phyloP scores from a whole-genome alignment of 2,797 vertebrate species.

The Lagodon rhomboides region DNA sequence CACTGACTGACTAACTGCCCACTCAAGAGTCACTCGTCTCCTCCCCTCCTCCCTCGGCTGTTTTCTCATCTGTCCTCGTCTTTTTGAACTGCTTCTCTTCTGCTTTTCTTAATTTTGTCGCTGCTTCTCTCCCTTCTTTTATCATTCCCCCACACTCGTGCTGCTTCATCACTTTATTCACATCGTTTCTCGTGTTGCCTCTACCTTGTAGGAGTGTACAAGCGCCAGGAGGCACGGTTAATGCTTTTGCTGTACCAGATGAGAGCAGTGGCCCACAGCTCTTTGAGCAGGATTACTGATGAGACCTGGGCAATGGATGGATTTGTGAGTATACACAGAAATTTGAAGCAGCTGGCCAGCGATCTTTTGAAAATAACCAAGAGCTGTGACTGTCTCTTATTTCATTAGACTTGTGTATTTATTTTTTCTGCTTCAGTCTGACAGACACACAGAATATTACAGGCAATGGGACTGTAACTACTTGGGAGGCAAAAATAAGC shows the following conservation, averaged over 20 bases:
- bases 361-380: slow-evolving; percentile 41
- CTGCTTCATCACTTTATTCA: slow-evolving; percentile 45
- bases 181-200: slow-evolving; percentile 42
- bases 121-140: slow-evolving; percentile 4
- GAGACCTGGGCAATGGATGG: slow-evolving; percentile 98
- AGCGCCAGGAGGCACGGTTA: slow-evolving; percentile 94
- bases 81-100: not conserved
- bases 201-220: slow-evolving; percentile 90
- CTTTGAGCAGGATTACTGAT: slow-evolving; percentile 91
- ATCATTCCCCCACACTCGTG: slow-evolving; percentile 12
- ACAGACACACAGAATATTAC: slow-evolving; percentile 35
- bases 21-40: slow-evolving; percentile 52
- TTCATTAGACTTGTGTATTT: not conserved
- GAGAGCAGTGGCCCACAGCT: slow-evolving; percentile 90
- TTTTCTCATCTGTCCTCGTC: not conserved
- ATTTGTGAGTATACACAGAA: slow-evolving; percentile 90
- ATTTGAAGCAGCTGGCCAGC: slow-evolving; percentile 38
- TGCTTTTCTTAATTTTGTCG: not conserved
- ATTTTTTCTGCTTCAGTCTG: slow-evolving; percentile 14
- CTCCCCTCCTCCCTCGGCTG: slow-evolving; percentile 15
- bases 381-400: slow-evolving; percentile 34
- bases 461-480: slow-evolving; percentile 12
- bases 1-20: slow-evolving; percentile 57
- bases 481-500: slow-evolving; percentile 19
- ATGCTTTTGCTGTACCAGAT: slow-evolving; percentile 93